Evolutionary conservation across 2,888 invertebrate genomes (phyloP).

Genomic region (Sarcophaga carnaria): DNA sequence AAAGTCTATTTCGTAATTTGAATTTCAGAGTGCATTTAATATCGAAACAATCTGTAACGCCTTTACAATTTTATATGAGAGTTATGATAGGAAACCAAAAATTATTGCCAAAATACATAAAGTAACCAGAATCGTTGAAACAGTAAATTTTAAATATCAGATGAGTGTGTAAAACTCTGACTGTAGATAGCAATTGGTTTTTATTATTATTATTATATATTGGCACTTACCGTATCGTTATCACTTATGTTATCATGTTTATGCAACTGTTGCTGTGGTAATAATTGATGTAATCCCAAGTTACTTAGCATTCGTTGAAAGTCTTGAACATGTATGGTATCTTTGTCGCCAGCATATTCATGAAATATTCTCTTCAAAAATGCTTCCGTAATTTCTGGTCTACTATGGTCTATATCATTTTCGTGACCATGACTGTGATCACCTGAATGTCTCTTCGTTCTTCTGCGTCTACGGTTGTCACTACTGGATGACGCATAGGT

Average conservation of each 20-base stretch:
- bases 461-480: constrained; percentile 63
- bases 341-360: constrained; percentile 83
- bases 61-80: no score
- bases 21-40: no score
- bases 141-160: no score
- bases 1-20: no score
- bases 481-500: constrained; percentile 60
- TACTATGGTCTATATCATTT: constrained; percentile 59
- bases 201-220: not conserved
- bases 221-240: constrained; percentile 61
- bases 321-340: constrained; percentile 86
- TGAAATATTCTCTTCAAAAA: constrained; percentile 87
- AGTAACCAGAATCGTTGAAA: no score
- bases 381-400: constrained; percentile 83
- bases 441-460: constrained; percentile 78
- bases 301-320: constrained; percentile 87
- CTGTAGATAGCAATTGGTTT: not conserved
- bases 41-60: no score
- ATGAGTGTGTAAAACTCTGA: not conserved
- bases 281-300: constrained; percentile 84
- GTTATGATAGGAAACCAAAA: no score
- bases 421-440: constrained; percentile 70
- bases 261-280: constrained; percentile 74
- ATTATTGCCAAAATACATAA: no score
- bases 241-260: constrained; percentile 42